Conservation (phyloP, 2,113 vertebrate genomes). For the Addax nasomaculatus region DNA sequence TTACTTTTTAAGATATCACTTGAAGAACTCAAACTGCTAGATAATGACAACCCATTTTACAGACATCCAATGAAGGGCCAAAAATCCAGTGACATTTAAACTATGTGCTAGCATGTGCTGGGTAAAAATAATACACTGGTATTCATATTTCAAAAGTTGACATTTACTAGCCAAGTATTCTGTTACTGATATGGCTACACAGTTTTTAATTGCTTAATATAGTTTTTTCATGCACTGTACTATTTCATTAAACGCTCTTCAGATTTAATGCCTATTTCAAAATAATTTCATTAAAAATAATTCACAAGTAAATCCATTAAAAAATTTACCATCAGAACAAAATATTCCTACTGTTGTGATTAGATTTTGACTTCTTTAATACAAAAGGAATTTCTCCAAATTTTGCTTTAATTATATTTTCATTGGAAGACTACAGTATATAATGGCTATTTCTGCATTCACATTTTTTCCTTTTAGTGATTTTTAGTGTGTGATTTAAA, state of each 20-base stretch:
- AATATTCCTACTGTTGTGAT: background rate
- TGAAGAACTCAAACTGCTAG: background rate
- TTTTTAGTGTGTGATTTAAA: constrained; percentile 45
- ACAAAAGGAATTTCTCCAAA: background rate
- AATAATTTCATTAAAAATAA: constrained; percentile 39
- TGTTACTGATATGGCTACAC: constrained; percentile 86
- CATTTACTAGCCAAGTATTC: constrained; percentile 85
- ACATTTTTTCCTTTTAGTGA: constrained; percentile 41
- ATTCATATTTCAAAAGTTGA: constrained; percentile 82
- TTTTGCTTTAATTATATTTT: constrained; percentile 22
- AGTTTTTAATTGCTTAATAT: constrained; percentile 85
- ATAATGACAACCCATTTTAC: background rate
- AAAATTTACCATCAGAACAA: background rate
- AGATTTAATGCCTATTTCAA: constrained; percentile 73
- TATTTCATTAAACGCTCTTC: constrained; percentile 76
- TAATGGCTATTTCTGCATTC: background rate
- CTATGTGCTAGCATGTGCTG: background rate
- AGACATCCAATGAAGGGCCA: constrained; percentile 17
- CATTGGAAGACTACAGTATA: background rate
- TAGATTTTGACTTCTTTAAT: background rate
- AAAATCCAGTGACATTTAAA: constrained; percentile 15
- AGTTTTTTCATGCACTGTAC: constrained; percentile 78
- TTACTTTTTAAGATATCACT: background rate
- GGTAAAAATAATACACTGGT: constrained; percentile 56
- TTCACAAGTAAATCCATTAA: background rate